These are phyloP conservation scores for Drosophila tropicalis DNA, from an alignment of 1,140 invertebrate species.

Conservation along the genomic window DNA sequence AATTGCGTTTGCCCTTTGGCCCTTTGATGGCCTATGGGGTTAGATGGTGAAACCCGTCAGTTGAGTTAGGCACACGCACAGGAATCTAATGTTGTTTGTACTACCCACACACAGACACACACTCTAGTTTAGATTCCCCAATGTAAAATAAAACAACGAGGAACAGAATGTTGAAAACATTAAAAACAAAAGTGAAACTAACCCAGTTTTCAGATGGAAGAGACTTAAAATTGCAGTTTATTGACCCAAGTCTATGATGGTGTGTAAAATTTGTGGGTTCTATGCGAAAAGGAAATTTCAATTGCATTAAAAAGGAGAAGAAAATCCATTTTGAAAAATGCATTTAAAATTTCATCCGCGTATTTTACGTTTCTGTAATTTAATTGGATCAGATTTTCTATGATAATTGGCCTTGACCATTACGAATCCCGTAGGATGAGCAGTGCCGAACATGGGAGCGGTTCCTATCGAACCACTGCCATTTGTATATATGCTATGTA, in stretches of 20 bases:
- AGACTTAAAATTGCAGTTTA: constrained; percentile 1
- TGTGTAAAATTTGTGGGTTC: not conserved
- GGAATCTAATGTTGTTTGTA: constrained; percentile 7
- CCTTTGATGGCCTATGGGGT: constrained; percentile 29
- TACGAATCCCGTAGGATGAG: not conserved
- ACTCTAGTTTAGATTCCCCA: not conserved
- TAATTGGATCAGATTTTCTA: too few relatives aligned
- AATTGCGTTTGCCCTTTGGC: constrained; percentile 57
- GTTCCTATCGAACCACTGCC: not conserved
- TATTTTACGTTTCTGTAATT: too few relatives aligned
- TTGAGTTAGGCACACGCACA: constrained; percentile 11
- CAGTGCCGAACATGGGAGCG: not conserved
- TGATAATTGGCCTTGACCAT: too few relatives aligned
- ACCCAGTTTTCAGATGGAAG: not conserved
- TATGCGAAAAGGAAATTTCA: not conserved
- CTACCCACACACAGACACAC: not conserved
- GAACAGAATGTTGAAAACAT: not conserved
- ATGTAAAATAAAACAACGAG: constrained; percentile 2
- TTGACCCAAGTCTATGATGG: not conserved
- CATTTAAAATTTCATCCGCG: too few relatives aligned
- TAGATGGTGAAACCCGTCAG: constrained; percentile 4
- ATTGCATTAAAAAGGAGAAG: not conserved
- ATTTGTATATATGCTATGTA: not conserved
- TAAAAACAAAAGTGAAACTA: constrained; percentile 6
- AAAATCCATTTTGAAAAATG: not conserved